These are phyloP conservation scores for Chaetorhynchus papuensis DNA, from an alignment of 2,113 vertebrate species.

Conservation along the genomic window DNA sequence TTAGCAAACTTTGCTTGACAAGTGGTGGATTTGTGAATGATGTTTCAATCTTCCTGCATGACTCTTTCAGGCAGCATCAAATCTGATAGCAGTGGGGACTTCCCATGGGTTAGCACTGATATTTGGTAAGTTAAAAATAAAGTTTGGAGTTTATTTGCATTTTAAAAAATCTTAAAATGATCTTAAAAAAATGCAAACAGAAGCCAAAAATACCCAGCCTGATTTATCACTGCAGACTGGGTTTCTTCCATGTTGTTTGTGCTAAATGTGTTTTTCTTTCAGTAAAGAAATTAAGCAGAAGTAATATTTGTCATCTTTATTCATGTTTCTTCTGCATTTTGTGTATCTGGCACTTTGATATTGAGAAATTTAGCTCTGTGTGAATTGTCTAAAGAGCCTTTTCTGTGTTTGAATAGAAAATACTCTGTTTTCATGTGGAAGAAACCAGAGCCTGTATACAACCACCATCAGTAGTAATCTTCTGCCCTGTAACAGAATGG, in stretches of 20 bases:
- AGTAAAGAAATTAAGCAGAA: neutral
- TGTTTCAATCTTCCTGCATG: neutral
- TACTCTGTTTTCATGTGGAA: neutral
- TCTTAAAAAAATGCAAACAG: neutral
- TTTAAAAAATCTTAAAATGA: too few relatives aligned
- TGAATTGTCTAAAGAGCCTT: neutral
- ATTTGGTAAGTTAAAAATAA: slow-evolving; percentile 84
- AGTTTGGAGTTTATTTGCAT: neutral
- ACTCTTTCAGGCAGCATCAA: slow-evolving; percentile 85
- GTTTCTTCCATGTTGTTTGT: neutral
- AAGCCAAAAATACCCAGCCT: accelerated
- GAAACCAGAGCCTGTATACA: neutral
- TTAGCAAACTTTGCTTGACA: neutral
- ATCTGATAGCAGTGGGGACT: slow-evolving; percentile 94
- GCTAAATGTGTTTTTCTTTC: neutral
- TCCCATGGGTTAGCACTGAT: slow-evolving; percentile 94
- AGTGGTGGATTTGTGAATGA: neutral
- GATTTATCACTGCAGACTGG: neutral
- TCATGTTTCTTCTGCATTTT: neutral
- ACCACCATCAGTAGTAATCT: too few relatives aligned
- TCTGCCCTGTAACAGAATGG: neutral
- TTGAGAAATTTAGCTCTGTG: neutral
- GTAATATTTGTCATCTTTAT: neutral
- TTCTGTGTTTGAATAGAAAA: neutral
- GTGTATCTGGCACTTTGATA: neutral